Evolutionary conservation across 1,140 invertebrate genomes (phyloP).

Genomic region (Nasonia vitripennis): DNA sequence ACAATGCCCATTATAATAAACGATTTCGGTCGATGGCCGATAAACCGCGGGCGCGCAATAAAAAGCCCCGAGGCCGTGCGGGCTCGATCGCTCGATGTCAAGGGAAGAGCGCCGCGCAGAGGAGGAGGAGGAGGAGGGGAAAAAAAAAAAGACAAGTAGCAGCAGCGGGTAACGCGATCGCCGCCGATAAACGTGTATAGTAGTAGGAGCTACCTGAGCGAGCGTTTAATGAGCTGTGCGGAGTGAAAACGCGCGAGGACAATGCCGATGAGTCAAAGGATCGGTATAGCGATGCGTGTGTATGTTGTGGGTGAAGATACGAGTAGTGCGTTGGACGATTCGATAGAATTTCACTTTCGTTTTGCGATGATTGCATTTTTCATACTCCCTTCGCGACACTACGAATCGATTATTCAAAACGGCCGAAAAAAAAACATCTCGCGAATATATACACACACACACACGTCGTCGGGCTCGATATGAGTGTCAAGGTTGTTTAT

Average conservation of each 20-base stretch:
- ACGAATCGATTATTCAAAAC: constrained; percentile 27
- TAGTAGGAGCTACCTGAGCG: background rate
- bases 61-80: constrained; percentile 19
- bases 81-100: constrained; percentile 4
- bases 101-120: background rate
- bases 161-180: background rate
- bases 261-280: constrained; percentile 34
- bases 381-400: too few relatives aligned
- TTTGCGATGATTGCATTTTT: too few relatives aligned
- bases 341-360: too few relatives aligned
- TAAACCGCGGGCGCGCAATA: constrained; percentile 7
- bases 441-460: background rate
- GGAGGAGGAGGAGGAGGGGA: background rate
- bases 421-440: constrained; percentile 6
- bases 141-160: background rate
- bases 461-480: background rate
- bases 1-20: background rate
- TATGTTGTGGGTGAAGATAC: too few relatives aligned
- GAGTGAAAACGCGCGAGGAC: constrained; percentile 23
- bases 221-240: background rate
- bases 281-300: background rate
- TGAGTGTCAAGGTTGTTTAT: constrained; percentile 25
- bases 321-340: too few relatives aligned
- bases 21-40: constrained; percentile 22
- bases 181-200: background rate